A percentile compares a stretch with the other conserved stretches of the same genome.
Evolutionary conservation across 2,888 invertebrate genomes (phyloP).

Genomic region (Volucella inflata): DNA sequence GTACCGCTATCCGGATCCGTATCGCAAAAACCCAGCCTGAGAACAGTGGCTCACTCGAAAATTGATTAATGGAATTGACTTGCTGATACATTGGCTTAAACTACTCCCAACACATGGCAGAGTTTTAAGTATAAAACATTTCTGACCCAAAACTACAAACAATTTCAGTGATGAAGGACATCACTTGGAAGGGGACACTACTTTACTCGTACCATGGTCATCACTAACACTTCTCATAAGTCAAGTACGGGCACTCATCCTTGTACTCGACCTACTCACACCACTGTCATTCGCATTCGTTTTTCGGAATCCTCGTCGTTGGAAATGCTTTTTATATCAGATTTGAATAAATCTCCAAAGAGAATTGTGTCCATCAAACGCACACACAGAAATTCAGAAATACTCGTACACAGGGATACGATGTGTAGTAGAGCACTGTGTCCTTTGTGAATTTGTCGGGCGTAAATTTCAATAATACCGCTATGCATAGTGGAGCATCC

Average conservation of each 20-base stretch:
- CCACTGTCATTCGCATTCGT: constrained; percentile 57
- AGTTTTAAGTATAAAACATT: constrained; percentile 65
- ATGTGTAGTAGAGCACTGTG: constrained; percentile 3
- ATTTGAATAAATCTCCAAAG: constrained; percentile 72
- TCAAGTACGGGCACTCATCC: constrained; percentile 1
- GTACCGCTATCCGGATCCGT: neutral
- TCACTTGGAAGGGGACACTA: constrained; percentile 8
- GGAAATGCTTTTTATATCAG: constrained; percentile 70
- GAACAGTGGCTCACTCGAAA: constrained; percentile 31
- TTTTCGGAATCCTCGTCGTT: constrained; percentile 4
- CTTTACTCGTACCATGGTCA: constrained; percentile 1
- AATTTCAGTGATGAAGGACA: constrained; percentile 49
- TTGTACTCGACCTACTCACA: constrained; percentile 41
- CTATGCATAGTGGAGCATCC: constrained; percentile 54
- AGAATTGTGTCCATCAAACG: constrained; percentile 54
- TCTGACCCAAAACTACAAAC: constrained; percentile 66
- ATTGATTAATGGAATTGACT: constrained; percentile 71
- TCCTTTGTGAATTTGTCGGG: constrained; percentile 69
- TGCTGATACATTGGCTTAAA: constrained; percentile 57
- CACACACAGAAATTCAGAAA: constrained; percentile 13
- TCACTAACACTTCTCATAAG: constrained; percentile 8
- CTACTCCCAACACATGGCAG: constrained; percentile 51
- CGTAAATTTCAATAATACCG: constrained; percentile 73
- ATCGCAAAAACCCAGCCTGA: neutral
- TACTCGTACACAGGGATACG: neutral